These are phyloP conservation scores for Torymus auratus DNA, from an alignment of 2,888 invertebrate species.

Conservation along the genomic window DNA sequence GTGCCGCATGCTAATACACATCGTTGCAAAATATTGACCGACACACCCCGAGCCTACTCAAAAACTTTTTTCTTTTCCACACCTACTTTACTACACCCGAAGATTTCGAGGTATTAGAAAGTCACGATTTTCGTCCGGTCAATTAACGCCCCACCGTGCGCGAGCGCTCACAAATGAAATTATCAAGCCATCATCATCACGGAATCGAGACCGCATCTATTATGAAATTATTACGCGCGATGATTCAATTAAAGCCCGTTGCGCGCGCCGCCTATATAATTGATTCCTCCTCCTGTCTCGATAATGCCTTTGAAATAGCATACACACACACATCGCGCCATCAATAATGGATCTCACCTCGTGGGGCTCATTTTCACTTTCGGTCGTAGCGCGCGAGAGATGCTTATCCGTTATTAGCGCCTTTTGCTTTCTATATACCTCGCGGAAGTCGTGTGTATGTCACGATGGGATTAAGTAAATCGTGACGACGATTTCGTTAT, in stretches of 20 bases:
- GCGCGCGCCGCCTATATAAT: not conserved
- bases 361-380: too few relatives aligned
- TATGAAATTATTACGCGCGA: constrained; percentile 25
- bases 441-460: constrained; percentile 12
- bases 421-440: too few relatives aligned
- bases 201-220: not conserved
- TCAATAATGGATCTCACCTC: too few relatives aligned
- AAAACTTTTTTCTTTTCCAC: too few relatives aligned
- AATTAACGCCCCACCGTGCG: constrained; percentile 12
- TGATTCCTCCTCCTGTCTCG: not conserved
- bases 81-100: too few relatives aligned
- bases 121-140: constrained; percentile 8
- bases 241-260: constrained; percentile 4
- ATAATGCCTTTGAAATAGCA: too few relatives aligned
- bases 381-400: too few relatives aligned
- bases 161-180: constrained; percentile 9
- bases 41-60: too few relatives aligned
- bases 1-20: not conserved
- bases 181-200: not conserved
- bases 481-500: not conserved
- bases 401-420: too few relatives aligned
- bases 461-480: not conserved
- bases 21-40: too few relatives aligned
- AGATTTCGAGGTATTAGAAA: constrained; percentile 16
- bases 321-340: too few relatives aligned